Percentiles rank a stretch among this genome's conserved stretches.
Evolutionary conservation across 2,888 invertebrate species (phyloP).

Genomic region (Callinectes sapidus): DNA sequence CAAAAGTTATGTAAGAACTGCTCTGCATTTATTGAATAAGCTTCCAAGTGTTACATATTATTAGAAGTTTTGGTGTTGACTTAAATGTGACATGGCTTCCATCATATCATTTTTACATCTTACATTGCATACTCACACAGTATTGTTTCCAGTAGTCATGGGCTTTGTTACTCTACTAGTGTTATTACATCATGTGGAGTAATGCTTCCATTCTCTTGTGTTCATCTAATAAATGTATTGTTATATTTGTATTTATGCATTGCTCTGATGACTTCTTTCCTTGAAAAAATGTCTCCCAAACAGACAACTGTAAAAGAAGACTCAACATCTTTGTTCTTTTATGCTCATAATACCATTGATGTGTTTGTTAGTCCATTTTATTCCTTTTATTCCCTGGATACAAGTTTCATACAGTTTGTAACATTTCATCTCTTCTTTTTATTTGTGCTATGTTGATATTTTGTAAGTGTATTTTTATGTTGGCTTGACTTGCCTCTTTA

Average conservation of each 20-base stretch:
- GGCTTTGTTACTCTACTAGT: not conserved
- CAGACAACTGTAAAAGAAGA: not conserved
- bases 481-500: not conserved
- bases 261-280: not conserved
- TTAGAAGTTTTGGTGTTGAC: not conserved
- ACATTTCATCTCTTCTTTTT: not conserved
- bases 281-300: not conserved
- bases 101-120: constrained; percentile 13
- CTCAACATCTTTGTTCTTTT: not conserved
- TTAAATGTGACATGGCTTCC: constrained; percentile 1
- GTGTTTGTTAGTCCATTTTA: not conserved
- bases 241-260: not conserved
- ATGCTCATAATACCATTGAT: not conserved
- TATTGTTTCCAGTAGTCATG: constrained; percentile 15
- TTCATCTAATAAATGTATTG: constrained; percentile 25
- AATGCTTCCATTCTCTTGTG: constrained; percentile 20
- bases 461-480: not conserved
- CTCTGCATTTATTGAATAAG: not conserved
- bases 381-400: not conserved
- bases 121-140: constrained; percentile 34
- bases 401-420: not conserved
- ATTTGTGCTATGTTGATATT: not conserved
- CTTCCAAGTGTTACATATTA: constrained; percentile 18
- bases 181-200: not conserved
- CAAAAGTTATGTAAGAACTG: not conserved